A percentile compares a stretch with the other conserved stretches of the same genome.
phyloP scores from a whole-genome alignment of 2,797 vertebrate species.

The Thamnophis elegans region DNA sequence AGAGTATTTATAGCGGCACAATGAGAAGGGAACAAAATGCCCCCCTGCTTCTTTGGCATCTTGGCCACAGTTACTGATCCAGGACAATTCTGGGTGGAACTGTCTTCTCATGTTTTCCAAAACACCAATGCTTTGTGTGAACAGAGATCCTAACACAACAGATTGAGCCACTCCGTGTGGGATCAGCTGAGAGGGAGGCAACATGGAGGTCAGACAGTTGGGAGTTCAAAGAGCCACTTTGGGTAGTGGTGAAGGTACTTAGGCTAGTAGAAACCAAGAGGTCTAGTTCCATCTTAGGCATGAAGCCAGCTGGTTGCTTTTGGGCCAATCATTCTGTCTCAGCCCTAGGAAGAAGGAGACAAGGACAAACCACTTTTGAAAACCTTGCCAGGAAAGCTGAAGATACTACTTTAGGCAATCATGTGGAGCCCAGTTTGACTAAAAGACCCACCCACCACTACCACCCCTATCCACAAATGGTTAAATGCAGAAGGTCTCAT shows the following conservation, averaged over 20 bases:
- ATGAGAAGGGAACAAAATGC: background rate
- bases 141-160: background rate
- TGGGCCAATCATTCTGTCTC: background rate
- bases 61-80: background rate
- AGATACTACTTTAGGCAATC: background rate
- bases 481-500: background rate
- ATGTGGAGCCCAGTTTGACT: background rate
- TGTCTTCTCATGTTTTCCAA: background rate
- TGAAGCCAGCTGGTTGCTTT: background rate
- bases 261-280: background rate
- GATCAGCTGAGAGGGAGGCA: background rate
- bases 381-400: background rate
- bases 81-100: background rate
- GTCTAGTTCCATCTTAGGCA: background rate
- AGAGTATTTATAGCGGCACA: background rate
- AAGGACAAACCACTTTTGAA: background rate
- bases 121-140: background rate
- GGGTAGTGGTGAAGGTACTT: background rate
- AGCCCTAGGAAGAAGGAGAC: background rate
- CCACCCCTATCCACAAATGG: background rate
- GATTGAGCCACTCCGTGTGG: background rate
- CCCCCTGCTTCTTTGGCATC: background rate
- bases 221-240: background rate
- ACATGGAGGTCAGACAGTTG: background rate
- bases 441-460: background rate